Evolutionary conservation across 1,140 invertebrate genomes (phyloP).

Genomic region (Penaeus indicus): DNA sequence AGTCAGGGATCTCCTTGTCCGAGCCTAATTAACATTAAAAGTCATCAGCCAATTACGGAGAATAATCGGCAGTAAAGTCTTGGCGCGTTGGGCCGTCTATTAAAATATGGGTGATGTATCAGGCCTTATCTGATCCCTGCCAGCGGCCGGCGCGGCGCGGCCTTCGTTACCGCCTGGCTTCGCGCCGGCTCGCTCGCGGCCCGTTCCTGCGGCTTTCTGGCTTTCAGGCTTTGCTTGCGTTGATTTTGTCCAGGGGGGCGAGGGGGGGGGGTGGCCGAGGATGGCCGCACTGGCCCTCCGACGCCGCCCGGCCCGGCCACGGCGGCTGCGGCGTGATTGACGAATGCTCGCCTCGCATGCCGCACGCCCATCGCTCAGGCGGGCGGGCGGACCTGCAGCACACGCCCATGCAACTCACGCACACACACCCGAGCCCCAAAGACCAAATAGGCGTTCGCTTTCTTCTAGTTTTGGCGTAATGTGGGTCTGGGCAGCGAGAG

Average conservation of each 20-base stretch:
- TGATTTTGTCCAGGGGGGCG: too few species aligned
- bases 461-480: too few species aligned
- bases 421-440: background rate
- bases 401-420: constrained; percentile 1
- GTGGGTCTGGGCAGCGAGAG: too few species aligned
- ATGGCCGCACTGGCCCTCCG: too few species aligned
- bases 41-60: constrained; percentile 52
- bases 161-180: too few species aligned
- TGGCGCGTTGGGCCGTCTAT: constrained; percentile 27
- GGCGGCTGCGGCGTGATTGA: background rate
- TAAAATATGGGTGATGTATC: constrained; percentile 52
- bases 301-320: too few species aligned
- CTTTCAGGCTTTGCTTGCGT: too few species aligned
- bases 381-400: background rate
- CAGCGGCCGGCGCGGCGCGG: constrained; percentile 2
- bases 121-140: constrained; percentile 48
- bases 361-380: constrained; percentile 20
- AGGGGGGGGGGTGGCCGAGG: too few species aligned
- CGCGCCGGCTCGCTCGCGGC: too few species aligned
- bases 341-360: constrained; percentile 35
- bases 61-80: constrained; percentile 39
- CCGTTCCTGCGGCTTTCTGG: too few species aligned
- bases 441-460: too few species aligned
- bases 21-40: constrained; percentile 16
- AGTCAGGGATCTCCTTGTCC: too few species aligned